Evolutionary conservation across 2,888 invertebrate genomes (phyloP), one percentile per base, ranked within the genome.

Genomic region (Cotesia congregata): DNA sequence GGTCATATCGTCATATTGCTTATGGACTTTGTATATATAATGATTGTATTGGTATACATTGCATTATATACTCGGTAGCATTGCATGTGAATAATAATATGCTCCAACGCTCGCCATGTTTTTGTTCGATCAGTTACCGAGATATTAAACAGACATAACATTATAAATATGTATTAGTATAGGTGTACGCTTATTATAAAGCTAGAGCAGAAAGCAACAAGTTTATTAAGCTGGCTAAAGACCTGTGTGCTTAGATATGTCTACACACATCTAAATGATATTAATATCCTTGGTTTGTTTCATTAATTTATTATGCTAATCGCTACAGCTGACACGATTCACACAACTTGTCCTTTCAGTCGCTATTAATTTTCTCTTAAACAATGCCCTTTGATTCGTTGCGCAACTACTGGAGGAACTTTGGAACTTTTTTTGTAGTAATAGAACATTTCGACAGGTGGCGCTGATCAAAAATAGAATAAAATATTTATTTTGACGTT

Each of bases 41-140:
- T 40, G 67, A 6, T 9, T 30, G 59, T 38, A 59, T 70, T 9
- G 15, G 12, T 38, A 71, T 38, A 38, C 30, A 71, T 61, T 61
- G 60, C n/a, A 38, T 15, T 72, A 38, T 38, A 61, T 39, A n/a
- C 60, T 68, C 73, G 40, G 69, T 59, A 67, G 40, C 72, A 77
- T 78, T 77, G 74, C 61, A 70, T 72, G 72, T 62, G 62, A 38
- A 72, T 64, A 72, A 72, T 64, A 64, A 64, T 72, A 62, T 62
- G 70, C 70, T 59, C 60, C 60, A 71, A 50, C 64, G 41, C 64
- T 62, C 72, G 62, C 72, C 40, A 62, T 61, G 61, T 61, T 72
- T 72, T 64, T 71, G 60, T 71, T 71, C 61, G 30, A 61, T 60
- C 30, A 41, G 59, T 30, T 38, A 60, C 30, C 40, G 38, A 61